These are phyloP conservation scores for Lordiphosa collinella DNA, from an alignment of 1,140 invertebrate genomes.

Conservation along the genomic window DNA sequence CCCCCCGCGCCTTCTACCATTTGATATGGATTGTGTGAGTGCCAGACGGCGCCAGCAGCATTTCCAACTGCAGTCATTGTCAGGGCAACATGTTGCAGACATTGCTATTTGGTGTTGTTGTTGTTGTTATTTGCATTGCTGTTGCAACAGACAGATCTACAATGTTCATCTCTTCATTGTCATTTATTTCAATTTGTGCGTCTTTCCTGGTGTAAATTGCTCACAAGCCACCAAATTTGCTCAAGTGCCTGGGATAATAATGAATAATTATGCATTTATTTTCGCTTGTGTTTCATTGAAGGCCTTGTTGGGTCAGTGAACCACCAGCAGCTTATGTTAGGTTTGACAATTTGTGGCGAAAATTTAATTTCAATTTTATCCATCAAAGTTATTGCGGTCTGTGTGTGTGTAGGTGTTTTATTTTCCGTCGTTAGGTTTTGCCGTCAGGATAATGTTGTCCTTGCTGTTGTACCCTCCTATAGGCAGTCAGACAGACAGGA, in stretches of 20 bases:
- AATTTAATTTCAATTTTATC: constrained; percentile 65
- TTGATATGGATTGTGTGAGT: constrained; percentile 65
- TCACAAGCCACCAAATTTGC: constrained; percentile 40
- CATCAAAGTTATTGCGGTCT: constrained; percentile 39
- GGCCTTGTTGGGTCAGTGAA: constrained; percentile 29
- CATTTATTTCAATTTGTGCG: constrained; percentile 76
- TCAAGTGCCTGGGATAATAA: constrained; percentile 57
- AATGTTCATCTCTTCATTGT: constrained; percentile 28
- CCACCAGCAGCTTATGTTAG: constrained; percentile 37
- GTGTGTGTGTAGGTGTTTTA: constrained; percentile 21
- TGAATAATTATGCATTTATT: constrained; percentile 63
- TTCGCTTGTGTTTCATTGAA: constrained; percentile 18
- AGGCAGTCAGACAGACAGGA: constrained; percentile 5
- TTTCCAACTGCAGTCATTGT: constrained; percentile 57
- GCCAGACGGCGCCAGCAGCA: constrained; percentile 58
- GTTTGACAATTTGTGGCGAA: constrained; percentile 53
- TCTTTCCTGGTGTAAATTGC: constrained; percentile 60
- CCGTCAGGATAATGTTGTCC: constrained; percentile 54
- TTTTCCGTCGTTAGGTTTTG: constrained; percentile 44
- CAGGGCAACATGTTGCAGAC: constrained; percentile 71
- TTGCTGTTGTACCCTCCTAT: constrained; percentile 19
- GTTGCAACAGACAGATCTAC: constrained; percentile 35
- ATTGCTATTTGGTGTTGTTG: constrained; percentile 14
- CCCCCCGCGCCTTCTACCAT: constrained; percentile 38
- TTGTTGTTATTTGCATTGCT: constrained; percentile 7